phyloP scores from a whole-genome alignment of 2,888 invertebrate species.

The Pammene fasciana region DNA sequence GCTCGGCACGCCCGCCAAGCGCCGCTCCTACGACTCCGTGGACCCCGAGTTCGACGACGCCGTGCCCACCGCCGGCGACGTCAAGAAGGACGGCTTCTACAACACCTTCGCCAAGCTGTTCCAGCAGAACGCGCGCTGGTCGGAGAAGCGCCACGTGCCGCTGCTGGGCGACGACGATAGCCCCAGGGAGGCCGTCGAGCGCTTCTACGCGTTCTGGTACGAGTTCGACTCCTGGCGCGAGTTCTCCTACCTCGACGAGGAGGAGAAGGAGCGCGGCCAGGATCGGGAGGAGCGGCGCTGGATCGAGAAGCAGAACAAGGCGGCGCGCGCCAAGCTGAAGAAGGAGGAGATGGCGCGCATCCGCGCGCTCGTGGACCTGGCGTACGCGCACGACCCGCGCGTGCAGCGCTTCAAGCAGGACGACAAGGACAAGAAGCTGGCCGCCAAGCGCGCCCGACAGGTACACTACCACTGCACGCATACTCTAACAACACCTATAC shows the following conservation, averaged over 20 bases:
- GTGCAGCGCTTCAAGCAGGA: slow-evolving; percentile 96
- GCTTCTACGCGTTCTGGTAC: slow-evolving; percentile 99
- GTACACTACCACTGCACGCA: slow-evolving; percentile 49
- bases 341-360: slow-evolving; percentile 98
- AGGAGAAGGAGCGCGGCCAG: slow-evolving; percentile 98
- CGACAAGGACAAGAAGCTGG: slow-evolving; percentile 94
- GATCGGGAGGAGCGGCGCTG: slow-evolving; percentile 97
- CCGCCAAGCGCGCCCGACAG: slow-evolving; percentile 94
- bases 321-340: slow-evolving; percentile 94
- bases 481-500: background rate
- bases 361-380: slow-evolving; percentile 94
- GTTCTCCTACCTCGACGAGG: slow-evolving; percentile 99
- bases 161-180: slow-evolving; percentile 90
- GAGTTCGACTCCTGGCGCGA: slow-evolving; percentile 99
- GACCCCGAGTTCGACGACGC: slow-evolving; percentile 97
- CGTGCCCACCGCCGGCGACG: slow-evolving; percentile 89
- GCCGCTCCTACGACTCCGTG: slow-evolving; percentile 97
- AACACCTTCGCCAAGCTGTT: slow-evolving; percentile 87
- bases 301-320: slow-evolving; percentile 99
- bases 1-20: slow-evolving; percentile 89
- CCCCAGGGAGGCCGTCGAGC: slow-evolving; percentile 92
- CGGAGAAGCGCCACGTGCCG: slow-evolving; percentile 93
- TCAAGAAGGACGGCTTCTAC: slow-evolving; percentile 91
- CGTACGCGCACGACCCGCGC: slow-evolving; percentile 96
- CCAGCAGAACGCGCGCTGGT: slow-evolving; percentile 94